Percentiles rank a stretch among this genome's conserved stretches.
These are phyloP conservation scores for Alcedo atthis DNA, from an alignment of 2,797 vertebrate genomes.

Conservation along the genomic window DNA sequence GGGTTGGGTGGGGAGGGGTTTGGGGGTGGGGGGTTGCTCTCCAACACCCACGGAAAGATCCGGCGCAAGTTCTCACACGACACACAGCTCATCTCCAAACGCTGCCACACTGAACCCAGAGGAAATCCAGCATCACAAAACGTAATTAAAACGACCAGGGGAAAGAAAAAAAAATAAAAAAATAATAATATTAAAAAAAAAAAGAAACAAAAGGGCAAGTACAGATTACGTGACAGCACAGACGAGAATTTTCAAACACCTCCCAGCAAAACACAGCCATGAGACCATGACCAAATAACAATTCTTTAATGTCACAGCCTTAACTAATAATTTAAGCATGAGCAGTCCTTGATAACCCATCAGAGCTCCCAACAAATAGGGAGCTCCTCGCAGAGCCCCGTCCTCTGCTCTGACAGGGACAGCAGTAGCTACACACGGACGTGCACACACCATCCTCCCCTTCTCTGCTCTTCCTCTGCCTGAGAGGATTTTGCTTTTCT, in stretches of 20 bases:
- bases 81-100: constrained; percentile 37
- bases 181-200: neutral
- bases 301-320: constrained; percentile 51
- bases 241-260: constrained; percentile 45
- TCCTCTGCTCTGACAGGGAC: neutral
- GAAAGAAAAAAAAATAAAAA: constrained; percentile 11
- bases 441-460: neutral
- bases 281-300: constrained; percentile 49
- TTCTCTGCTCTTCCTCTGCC: neutral
- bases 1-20: constrained; percentile 37
- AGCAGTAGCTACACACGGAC: neutral
- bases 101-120: constrained; percentile 24
- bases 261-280: constrained; percentile 54
- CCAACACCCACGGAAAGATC: neutral
- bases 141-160: constrained; percentile 51
- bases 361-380: neutral
- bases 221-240: constrained; percentile 61
- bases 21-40: neutral
- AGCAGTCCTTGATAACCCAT: constrained; percentile 49
- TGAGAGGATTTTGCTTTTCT: constrained; percentile 8
- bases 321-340: constrained; percentile 59
- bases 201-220: constrained; percentile 55
- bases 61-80: constrained; percentile 22
- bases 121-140: constrained; percentile 42
- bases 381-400: neutral